A percentile compares a stretch with the other conserved stretches of the same genome.
Evolutionary conservation across 2,888 invertebrate species (phyloP).

Genomic region (Pantelozetes paolii): DNA sequence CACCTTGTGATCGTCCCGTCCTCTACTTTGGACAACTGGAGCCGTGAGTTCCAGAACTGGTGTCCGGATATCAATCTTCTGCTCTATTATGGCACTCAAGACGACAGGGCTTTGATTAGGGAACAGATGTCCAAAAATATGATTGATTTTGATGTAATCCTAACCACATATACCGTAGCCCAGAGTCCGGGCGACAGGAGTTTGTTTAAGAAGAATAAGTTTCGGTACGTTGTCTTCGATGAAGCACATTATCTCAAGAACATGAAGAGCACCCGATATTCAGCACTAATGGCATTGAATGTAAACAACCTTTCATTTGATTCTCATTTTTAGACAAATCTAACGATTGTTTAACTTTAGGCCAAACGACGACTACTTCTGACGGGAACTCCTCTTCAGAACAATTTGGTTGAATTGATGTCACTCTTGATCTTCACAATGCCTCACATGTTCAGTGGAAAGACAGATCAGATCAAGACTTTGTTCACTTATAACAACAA

Average conservation of each 20-base stretch:
- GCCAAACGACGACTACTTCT: constrained; percentile 78
- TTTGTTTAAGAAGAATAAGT: constrained; percentile 73
- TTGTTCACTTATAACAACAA: constrained; percentile 61
- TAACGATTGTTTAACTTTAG: constrained; percentile 54
- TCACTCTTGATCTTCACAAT: constrained; percentile 91
- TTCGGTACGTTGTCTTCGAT: constrained; percentile 91
- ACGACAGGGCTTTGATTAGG: constrained; percentile 73
- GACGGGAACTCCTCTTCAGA: constrained; percentile 94
- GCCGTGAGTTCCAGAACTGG: constrained; percentile 54
- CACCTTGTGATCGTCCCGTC: constrained; percentile 94
- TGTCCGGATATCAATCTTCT: constrained; percentile 59
- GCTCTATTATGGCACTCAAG: constrained; percentile 76
- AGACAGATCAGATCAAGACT: constrained; percentile 77
- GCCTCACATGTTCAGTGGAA: constrained; percentile 87
- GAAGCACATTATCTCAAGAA: constrained; percentile 98
- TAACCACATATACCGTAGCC: constrained; percentile 80
- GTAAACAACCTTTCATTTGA: constrained; percentile 54
- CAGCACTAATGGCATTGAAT: constrained; percentile 78
- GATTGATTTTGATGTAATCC: constrained; percentile 71
- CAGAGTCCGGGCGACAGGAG: constrained; percentile 80
- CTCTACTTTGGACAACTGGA: constrained; percentile 69
- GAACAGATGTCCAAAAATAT: constrained; percentile 69
- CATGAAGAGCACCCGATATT: constrained; percentile 86
- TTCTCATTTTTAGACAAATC: background rate
- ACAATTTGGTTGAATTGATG: constrained; percentile 91